Evolutionary conservation across 1,140 invertebrate species (phyloP).

Genomic region (Drosophila sturtevanti): DNA sequence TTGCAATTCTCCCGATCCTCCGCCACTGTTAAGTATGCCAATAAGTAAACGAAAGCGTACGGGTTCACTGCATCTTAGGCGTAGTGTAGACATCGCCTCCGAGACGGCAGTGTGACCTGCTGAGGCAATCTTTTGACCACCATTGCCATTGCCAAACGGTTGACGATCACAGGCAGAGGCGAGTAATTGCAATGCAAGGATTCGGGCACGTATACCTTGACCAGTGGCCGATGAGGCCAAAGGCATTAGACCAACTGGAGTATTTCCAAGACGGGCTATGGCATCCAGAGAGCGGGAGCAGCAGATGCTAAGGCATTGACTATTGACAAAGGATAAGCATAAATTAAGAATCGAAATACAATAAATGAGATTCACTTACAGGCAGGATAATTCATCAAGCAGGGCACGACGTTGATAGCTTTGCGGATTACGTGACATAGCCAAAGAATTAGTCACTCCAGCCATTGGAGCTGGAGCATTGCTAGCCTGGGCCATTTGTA

Average conservation of each 20-base stretch:
- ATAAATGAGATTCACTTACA: slow-evolving; percentile 83
- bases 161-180: slow-evolving; percentile 89
- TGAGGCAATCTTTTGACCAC: slow-evolving; percentile 66
- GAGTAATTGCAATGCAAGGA: slow-evolving; percentile 86
- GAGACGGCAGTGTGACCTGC: slow-evolving; percentile 91
- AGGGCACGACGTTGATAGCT: slow-evolving; percentile 87
- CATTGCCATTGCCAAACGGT: slow-evolving; percentile 78
- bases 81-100: slow-evolving; percentile 94
- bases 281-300: slow-evolving; percentile 90
- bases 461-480: slow-evolving; percentile 64
- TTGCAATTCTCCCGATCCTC: slow-evolving; percentile 87
- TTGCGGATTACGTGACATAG: slow-evolving; percentile 84
- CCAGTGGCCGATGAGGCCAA: slow-evolving; percentile 88
- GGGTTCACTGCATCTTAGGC: slow-evolving; percentile 94
- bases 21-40: slow-evolving; percentile 91
- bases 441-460: slow-evolving; percentile 83
- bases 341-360: no score
- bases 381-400: slow-evolving; percentile 93
- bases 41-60: slow-evolving; percentile 95
- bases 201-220: slow-evolving; percentile 77
- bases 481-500: slow-evolving; percentile 88
- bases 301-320: slow-evolving; percentile 91
- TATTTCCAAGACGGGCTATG: slow-evolving; percentile 88
- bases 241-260: slow-evolving; percentile 92
- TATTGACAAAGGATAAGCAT: slow-evolving; percentile 69